Base-by-base conservation (phyloP, 1,140 invertebrate species). In the Sesamia nonagrioides region DNA sequence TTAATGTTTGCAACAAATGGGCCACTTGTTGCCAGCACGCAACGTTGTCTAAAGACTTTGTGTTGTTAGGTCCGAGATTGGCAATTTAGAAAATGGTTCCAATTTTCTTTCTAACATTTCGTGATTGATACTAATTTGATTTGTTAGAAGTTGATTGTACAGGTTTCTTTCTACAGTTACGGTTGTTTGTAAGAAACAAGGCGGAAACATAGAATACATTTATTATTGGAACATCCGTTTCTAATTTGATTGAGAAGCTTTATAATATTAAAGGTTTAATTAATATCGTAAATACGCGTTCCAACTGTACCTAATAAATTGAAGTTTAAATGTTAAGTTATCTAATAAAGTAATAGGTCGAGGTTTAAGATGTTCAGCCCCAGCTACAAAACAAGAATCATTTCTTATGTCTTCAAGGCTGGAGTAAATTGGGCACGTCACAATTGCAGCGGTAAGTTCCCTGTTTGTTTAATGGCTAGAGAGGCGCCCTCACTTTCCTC, bases 21-120 rank as follows among this genome's bases (percentile, higher is more conserved):
- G 33, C 17, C 37, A 63, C 60, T 63, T 63, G 60, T 63, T 63
- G 60, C 17, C 13, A 2, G 18, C 60, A 60, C 56, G 56, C 56
- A 33, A 60, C 27, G 15, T 35, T 4, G 11, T 27, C 13, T 15
- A 4, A 15, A 60, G 56, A 15, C 15, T 11, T 60, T 35, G 1
- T 15, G 27, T 60, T 15, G 27, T 60, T 60, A 33, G 2, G 27
- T 4, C 27, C 4, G 13, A 33, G 27, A 35, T 60, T 35, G 21
- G 33, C 27, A 11, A 6, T 5, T 60, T 15, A 35, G 11, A 60
- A 58, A 60, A 15, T 27, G 56, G 18, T 17, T 33, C 15, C 21
- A 60, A 35, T 60, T 35, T 60, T 11, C 56, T 35, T 60, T 60
- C 27, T 35, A 9, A 60, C 4, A 35, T 35, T 27, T 60, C 33